Conservation (phyloP, 2,888 invertebrate species). For the Athripsodes cinereus region DNA sequence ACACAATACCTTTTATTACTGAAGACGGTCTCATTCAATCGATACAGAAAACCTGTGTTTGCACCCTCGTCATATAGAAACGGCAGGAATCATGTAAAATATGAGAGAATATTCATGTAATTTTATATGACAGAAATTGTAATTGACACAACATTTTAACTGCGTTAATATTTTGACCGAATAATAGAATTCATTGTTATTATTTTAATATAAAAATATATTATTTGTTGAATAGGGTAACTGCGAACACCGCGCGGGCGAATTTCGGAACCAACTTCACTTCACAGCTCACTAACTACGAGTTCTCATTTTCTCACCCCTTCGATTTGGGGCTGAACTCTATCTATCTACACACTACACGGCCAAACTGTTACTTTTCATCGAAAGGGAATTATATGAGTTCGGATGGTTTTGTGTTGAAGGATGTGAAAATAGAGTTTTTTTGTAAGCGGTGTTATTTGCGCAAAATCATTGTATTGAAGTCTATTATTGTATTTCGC, state of each 20-base stretch:
- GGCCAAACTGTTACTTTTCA: neutral
- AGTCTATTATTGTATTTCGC: too few species aligned
- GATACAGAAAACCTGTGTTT: neutral
- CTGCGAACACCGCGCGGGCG: neutral
- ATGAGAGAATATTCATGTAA: too few species aligned
- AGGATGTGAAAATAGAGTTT: too few species aligned
- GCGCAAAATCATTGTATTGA: too few species aligned
- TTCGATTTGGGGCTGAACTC: neutral
- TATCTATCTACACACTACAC: neutral
- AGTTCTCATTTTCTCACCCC: neutral
- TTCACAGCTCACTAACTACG: neutral
- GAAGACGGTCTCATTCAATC: neutral
- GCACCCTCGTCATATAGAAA: neutral
- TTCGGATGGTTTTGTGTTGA: too few species aligned
- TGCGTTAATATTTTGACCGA: too few species aligned
- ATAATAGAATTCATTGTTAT: too few species aligned
- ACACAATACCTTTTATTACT: neutral
- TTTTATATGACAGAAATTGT: too few species aligned
- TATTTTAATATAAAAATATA: neutral
- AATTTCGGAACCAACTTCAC: neutral
- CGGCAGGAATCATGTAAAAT: neutral
- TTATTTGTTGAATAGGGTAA: neutral
- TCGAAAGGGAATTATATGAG: neutral
- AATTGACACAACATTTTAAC: neutral
- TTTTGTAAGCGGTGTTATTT: too few species aligned